Base-by-base conservation (phyloP, 1,140 invertebrate species). In the Drosophila murphyi region DNA sequence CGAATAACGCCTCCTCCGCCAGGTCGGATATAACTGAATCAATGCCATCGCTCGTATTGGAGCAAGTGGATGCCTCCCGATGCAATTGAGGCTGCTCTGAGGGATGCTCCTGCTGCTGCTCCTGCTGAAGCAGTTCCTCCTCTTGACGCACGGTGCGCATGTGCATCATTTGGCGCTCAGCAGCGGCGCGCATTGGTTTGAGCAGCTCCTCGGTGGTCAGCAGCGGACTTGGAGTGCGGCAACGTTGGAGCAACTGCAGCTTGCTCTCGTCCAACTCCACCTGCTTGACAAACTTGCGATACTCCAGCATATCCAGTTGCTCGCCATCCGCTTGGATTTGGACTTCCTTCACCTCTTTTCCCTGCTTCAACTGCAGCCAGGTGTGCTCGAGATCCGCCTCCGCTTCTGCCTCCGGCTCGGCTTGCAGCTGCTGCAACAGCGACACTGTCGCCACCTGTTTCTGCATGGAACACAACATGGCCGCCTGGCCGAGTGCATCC, bases 21-120 rank as follows among this genome's bases (percentile, higher is more conserved):
- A 92, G 48, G 57, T 92, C 91, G 0, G 91, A 92, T 39, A 92
- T 91, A 7, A 91, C 91, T 0, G 91, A 92, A 29, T 92, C 91
- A 6, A 92, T 91, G 54, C 82, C 91, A 56, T 90, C 83, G 48
- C 91, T 92, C 4, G 89, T 92, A 47, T 92, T 91, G 6, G 91
- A 92, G 37, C 83, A 90, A 7, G 54, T 81, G 5, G 91, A 92
- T 2, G 68, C 59, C 31, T 90, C 83, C 2, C 91, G 73, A 5
- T 81, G 61, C 4, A 88, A 59, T 10, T 37, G 12, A 0, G 51
- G 37, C 32, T 68, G 48, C 3, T 62, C 28, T 8, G 50, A 43
- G n/a, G 50, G 55, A 7, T 39, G 51, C 4, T 68, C 57, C 2
- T 52, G 47, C 29, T 61, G 32, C 6, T 85, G 48, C 10, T 73